A percentile compares a stretch with the other conserved stretches of the same genome.
phyloP scores from a whole-genome alignment of 2,113 vertebrate genomes.

The Baryphthengus martii region DNA sequence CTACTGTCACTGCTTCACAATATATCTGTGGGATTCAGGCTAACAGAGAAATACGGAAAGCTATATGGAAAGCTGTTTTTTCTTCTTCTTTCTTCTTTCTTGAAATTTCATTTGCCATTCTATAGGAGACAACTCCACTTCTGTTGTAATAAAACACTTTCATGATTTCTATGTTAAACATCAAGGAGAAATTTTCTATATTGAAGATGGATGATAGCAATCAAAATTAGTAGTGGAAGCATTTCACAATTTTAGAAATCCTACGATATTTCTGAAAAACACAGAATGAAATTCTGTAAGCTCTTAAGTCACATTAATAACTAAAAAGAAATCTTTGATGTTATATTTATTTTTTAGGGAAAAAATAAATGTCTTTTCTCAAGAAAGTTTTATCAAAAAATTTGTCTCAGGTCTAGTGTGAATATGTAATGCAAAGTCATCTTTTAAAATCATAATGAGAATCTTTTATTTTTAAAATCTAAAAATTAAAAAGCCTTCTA shows the following conservation, averaged over 20 bases:
- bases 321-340: not conserved
- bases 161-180: not conserved
- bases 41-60: not conserved
- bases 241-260: not conserved
- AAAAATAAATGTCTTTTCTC: not conserved
- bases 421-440: not conserved
- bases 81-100: not conserved
- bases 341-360: not conserved
- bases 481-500: not conserved
- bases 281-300: not conserved
- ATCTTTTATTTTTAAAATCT: not conserved
- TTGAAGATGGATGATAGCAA: not conserved
- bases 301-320: not conserved
- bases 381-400: not conserved
- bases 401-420: not conserved
- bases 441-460: not conserved
- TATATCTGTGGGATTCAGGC: not conserved
- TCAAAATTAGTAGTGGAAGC: not conserved
- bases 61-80: not conserved
- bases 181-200: not conserved
- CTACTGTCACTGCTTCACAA: not conserved
- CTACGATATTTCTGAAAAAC: not conserved
- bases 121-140: rapidly evolving
- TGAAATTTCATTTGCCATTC: not conserved
- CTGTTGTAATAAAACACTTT: not conserved